Conservation (phyloP, 2,888 invertebrate species). For the Mimumesa dahlbomi region DNA sequence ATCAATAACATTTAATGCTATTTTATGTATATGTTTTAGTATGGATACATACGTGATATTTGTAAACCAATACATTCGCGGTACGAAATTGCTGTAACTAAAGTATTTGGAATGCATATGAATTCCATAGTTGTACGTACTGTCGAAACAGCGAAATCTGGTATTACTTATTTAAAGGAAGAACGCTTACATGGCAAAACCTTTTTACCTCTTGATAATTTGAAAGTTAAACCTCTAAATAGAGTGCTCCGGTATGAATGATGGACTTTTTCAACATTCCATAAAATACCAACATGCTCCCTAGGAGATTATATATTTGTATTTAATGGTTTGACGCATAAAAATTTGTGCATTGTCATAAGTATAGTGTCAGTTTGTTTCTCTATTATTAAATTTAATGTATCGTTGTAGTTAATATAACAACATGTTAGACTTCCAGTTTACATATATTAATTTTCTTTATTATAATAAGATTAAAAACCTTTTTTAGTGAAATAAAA, state of each 20-base stretch:
- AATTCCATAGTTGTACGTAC: slow-evolving; percentile 98
- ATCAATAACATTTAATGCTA: not conserved
- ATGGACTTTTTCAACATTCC: too few relatives aligned
- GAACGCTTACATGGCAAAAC: too few relatives aligned
- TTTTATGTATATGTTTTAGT: slow-evolving; percentile 82
- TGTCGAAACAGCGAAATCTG: slow-evolving; percentile 94
- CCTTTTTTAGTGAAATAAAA: slow-evolving; percentile 86
- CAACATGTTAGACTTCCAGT: too few relatives aligned
- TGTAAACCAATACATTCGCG: slow-evolving; percentile 98
- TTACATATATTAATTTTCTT: too few relatives aligned
- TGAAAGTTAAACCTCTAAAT: slow-evolving; percentile 94
- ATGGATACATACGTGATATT: slow-evolving; percentile 97
- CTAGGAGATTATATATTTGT: too few relatives aligned
- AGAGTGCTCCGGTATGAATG: slow-evolving; percentile 88
- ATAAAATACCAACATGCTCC: too few relatives aligned
- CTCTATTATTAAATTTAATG: too few relatives aligned
- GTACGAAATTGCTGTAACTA: slow-evolving; percentile 96
- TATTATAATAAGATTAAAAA: too few relatives aligned
- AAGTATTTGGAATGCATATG: slow-evolving; percentile 98
- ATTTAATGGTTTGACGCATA: too few relatives aligned
- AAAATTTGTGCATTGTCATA: too few relatives aligned
- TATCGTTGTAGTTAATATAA: too few relatives aligned
- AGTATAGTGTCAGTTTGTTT: too few relatives aligned
- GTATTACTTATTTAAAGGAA: slow-evolving; percentile 96
- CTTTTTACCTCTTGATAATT: slow-evolving; percentile 95